phyloP scores from a whole-genome alignment of 2,797 vertebrate species.

The Dermochelys coriacea region DNA sequence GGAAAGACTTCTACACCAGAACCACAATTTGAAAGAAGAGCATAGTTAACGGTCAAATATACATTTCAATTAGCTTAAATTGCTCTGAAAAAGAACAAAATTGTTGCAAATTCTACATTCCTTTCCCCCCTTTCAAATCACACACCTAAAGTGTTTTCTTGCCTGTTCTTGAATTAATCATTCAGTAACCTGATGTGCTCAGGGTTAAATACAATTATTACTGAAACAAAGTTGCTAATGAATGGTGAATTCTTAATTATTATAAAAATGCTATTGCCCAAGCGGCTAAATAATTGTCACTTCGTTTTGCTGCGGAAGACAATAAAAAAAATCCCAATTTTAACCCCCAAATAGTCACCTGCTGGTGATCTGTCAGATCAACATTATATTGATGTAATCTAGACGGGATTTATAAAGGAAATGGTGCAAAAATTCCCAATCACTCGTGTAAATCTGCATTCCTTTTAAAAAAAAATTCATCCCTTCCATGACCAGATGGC shows the following conservation, averaged over 20 bases:
- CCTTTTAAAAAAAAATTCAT: constrained; percentile 51
- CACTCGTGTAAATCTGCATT: constrained; percentile 56
- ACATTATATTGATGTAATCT: constrained; percentile 60
- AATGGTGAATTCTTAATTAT: constrained; percentile 46
- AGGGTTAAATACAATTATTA: constrained; percentile 1
- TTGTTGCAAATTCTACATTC: neutral
- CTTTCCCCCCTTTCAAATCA: neutral
- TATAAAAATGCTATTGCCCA: constrained; percentile 39
- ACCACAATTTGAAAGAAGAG: neutral
- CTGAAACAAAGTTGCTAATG: neutral
- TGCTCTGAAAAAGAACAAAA: neutral
- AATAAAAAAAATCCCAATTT: constrained; percentile 44
- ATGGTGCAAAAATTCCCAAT: constrained; percentile 66
- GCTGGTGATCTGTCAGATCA: constrained; percentile 57
- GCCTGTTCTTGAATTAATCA: neutral
- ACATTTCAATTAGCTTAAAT: neutral
- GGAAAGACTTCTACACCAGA: neutral
- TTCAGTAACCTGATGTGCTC: constrained; percentile 43
- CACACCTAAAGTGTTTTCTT: neutral
- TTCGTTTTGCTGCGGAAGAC: constrained; percentile 69
- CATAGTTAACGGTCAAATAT: neutral
- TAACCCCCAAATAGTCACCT: constrained; percentile 62
- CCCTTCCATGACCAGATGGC: constrained; percentile 68
- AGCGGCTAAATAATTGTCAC: constrained; percentile 73
- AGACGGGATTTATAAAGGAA: constrained; percentile 55